These are phyloP conservation scores for Andricus curvator DNA, from an alignment of 2,888 invertebrate genomes.

Conservation along the genomic window DNA sequence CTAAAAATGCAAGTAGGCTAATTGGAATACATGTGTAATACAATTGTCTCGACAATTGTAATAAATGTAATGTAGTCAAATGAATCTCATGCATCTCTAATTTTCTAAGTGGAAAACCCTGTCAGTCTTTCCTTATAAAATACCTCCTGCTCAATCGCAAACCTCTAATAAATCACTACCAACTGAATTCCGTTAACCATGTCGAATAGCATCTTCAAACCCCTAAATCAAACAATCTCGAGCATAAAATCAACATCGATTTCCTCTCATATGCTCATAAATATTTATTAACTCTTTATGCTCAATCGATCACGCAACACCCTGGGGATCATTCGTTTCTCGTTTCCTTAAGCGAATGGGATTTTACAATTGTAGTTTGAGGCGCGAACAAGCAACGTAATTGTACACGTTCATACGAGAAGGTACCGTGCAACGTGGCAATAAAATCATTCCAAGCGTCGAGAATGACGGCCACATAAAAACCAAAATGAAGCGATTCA, in stretches of 20 bases:
- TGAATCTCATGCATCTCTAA: too few relatives aligned
- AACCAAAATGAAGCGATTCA: constrained; percentile 71
- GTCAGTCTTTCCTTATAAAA: too few relatives aligned
- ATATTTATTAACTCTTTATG: constrained; percentile 24
- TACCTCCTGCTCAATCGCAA: too few relatives aligned
- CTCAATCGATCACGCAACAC: constrained; percentile 25
- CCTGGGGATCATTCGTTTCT: constrained; percentile 21
- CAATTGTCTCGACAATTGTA: too few relatives aligned
- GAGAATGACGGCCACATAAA: constrained; percentile 62
- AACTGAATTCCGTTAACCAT: background rate
- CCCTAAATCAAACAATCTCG: constrained; percentile 4
- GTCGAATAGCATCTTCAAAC: constrained; percentile 1
- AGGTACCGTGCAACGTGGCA: constrained; percentile 34
- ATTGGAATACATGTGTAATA: too few relatives aligned
- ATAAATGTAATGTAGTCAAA: too few relatives aligned
- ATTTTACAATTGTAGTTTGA: constrained; percentile 32
- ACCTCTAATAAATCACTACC: background rate
- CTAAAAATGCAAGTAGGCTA: too few relatives aligned
- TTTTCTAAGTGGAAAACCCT: too few relatives aligned
- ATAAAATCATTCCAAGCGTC: constrained; percentile 60
- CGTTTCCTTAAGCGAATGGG: constrained; percentile 35
- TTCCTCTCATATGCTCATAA: constrained; percentile 28
- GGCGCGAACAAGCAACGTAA: constrained; percentile 29
- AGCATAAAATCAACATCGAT: constrained; percentile 27
- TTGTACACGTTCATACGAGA: constrained; percentile 33